phyloP scores from a whole-genome alignment of 2,113 vertebrate species.

The Pygathrix nemaeus region DNA sequence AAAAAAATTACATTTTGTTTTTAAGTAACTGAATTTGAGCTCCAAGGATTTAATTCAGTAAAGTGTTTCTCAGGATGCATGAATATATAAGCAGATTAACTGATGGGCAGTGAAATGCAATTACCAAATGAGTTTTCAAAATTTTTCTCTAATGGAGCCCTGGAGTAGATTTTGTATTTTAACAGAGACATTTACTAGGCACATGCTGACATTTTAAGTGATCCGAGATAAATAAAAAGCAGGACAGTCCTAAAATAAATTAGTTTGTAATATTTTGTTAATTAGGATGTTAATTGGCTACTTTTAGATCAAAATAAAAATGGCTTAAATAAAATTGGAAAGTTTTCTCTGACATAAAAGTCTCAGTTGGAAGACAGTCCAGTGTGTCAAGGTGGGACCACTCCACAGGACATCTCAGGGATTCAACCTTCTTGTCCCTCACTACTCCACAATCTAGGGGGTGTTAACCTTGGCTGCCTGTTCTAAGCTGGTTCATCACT shows the following conservation, averaged over 20 bases:
- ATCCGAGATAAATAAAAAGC: neutral
- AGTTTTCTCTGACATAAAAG: neutral
- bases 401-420: neutral
- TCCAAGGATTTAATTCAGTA: neutral
- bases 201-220: constrained; percentile 20
- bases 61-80: neutral
- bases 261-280: neutral
- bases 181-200: neutral
- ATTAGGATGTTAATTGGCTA: neutral
- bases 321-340: neutral
- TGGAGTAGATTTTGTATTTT: constrained; percentile 22
- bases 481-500: neutral
- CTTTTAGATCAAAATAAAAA: constrained; percentile 17
- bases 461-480: neutral
- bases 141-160: neutral
- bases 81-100: constrained; percentile 22
- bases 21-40: neutral
- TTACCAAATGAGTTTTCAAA: neutral
- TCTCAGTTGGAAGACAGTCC: neutral
- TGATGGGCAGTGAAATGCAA: neutral
- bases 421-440: neutral
- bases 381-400: neutral
- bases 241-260: neutral
- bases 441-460: neutral
- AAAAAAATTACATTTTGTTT: constrained; percentile 13